A percentile compares a stretch with the other conserved stretches of the same genome.
Evolutionary conservation across 2,888 invertebrate species (phyloP).

Genomic region (Zaprionus bogoriensis): DNA sequence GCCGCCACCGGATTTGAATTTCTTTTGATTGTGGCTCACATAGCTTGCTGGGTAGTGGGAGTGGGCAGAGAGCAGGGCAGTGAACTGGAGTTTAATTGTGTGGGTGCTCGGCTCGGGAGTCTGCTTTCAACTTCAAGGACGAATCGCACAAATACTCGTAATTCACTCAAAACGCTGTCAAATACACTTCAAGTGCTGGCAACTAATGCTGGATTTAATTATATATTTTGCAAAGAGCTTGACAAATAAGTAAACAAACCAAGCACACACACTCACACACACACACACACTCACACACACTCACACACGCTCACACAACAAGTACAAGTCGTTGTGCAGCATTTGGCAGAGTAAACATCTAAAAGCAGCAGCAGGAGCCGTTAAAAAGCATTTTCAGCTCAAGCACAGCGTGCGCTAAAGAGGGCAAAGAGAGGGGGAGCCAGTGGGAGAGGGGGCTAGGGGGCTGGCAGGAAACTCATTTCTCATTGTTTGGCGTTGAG

Average conservation of each 20-base stretch:
- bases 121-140: conserved; percentile 36
- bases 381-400: conserved; percentile 69
- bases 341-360: conserved; percentile 67
- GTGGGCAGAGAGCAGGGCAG: conserved; percentile 2
- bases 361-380: conserved; percentile 22
- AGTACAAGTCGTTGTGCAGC: conserved; percentile 30
- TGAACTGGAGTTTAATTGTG: conserved; percentile 32
- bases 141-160: conserved; percentile 46
- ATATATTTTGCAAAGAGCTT: conserved; percentile 50
- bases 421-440: too few species aligned
- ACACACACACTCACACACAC: background rate
- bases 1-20: background rate
- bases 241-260: conserved; percentile 50
- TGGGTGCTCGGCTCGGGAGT: conserved; percentile 14
- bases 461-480: conserved; percentile 4
- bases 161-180: conserved; percentile 50
- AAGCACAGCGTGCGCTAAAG: conserved; percentile 47
- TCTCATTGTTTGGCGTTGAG: conserved; percentile 48
- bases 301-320: background rate
- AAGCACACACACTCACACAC: conserved; percentile 1
- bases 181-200: conserved; percentile 54
- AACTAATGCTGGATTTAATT: conserved; percentile 68
- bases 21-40: conserved; percentile 38
- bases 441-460: background rate
- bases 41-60: conserved; percentile 24